phyloP scores from a whole-genome alignment of 2,888 invertebrate species.

The Nasonia oneida region DNA sequence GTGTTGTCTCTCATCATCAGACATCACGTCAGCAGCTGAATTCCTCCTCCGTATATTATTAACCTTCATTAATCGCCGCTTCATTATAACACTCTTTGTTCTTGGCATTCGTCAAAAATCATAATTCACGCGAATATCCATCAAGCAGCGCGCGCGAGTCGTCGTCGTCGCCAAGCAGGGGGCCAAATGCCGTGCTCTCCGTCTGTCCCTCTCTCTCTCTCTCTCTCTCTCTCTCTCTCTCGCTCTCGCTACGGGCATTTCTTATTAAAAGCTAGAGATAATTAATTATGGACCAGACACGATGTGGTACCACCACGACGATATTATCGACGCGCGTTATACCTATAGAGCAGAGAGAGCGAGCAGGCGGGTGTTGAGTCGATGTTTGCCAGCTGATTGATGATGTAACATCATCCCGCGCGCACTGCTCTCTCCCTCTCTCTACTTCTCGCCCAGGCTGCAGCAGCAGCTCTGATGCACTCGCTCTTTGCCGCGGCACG shows the following conservation, averaged over 20 bases:
- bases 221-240: slow-evolving; percentile 61
- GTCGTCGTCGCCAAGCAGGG: slow-evolving; percentile 33
- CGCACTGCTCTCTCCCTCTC: slow-evolving; percentile 44
- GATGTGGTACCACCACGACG: slow-evolving; percentile 59
- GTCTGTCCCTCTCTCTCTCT: slow-evolving; percentile 21
- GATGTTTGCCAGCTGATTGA: slow-evolving; percentile 78
- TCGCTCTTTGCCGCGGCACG: slow-evolving; percentile 39
- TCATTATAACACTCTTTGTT: slow-evolving; percentile 22
- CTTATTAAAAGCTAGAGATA: slow-evolving; percentile 65
- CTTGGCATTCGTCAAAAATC: slow-evolving; percentile 53
- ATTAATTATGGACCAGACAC: slow-evolving; percentile 63
- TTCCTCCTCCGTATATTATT: slow-evolving; percentile 56
- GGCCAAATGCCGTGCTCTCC: slow-evolving; percentile 39
- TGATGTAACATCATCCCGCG: slow-evolving; percentile 77
- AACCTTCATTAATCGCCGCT: slow-evolving; percentile 61
- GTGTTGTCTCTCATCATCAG: neutral
- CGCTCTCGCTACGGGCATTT: slow-evolving; percentile 49
- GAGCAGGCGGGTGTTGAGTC: slow-evolving; percentile 76
- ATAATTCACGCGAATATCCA: slow-evolving; percentile 62
- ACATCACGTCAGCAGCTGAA: neutral
- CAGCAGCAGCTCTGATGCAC: slow-evolving; percentile 34
- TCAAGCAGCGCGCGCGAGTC: slow-evolving; percentile 25
- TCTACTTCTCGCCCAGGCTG: slow-evolving; percentile 11
- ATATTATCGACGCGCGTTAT: slow-evolving; percentile 64
- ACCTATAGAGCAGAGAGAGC: slow-evolving; percentile 30